A percentile compares a stretch with the other conserved stretches of the same genome.
These are phyloP conservation scores for Cryptus armator DNA, from an alignment of 2,888 invertebrate genomes.

Conservation along the genomic window DNA sequence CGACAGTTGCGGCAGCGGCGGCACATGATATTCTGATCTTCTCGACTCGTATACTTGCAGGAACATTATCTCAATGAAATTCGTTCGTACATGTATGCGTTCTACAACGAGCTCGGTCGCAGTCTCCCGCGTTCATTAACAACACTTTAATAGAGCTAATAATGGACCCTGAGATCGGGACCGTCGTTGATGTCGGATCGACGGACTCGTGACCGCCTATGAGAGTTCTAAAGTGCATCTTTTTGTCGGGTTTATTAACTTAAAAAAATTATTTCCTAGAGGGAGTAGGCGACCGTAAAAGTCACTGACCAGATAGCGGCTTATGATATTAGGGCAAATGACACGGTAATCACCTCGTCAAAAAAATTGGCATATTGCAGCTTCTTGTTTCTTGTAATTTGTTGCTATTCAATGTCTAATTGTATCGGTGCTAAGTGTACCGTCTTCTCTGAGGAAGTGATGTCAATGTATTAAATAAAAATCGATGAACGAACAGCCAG, in stretches of 20 bases:
- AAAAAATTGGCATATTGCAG: no score
- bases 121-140: conserved; percentile 65
- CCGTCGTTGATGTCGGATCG: conserved; percentile 43
- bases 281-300: neutral
- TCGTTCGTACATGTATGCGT: conserved; percentile 29
- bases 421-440: no score
- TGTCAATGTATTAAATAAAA: no score
- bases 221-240: neutral
- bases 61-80: conserved; percentile 38
- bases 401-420: no score
- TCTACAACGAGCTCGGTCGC: conserved; percentile 46
- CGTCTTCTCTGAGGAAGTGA: no score
- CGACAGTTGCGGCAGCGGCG: conserved; percentile 32
- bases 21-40: conserved; percentile 62
- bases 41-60: conserved; percentile 5
- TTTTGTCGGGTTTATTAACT: neutral
- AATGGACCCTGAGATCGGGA: conserved; percentile 65
- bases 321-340: no score
- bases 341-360: no score
- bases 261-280: neutral
- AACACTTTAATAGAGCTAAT: conserved; percentile 65
- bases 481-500: no score
- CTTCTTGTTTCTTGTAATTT: no score
- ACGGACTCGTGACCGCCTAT: conserved; percentile 39
- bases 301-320: no score